Conservation (phyloP, 2,113 vertebrate species). For the Xenopus borealis region DNA sequence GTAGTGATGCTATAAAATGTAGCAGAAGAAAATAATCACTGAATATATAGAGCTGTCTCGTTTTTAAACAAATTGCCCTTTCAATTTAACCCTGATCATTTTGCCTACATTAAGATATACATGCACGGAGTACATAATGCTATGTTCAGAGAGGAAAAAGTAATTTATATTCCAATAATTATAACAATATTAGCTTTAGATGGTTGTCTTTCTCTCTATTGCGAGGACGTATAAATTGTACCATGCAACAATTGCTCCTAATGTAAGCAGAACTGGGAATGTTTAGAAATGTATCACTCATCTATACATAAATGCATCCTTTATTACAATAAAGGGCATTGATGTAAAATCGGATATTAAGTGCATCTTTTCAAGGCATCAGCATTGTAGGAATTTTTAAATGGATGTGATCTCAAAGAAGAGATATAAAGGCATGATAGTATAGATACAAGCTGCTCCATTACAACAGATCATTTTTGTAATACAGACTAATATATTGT, state of each 20-base stretch:
- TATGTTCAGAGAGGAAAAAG: background rate
- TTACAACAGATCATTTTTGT: too few relatives aligned
- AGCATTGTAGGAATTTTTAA: background rate
- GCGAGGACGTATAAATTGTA: background rate
- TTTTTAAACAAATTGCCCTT: constrained; percentile 38
- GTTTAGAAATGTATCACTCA: constrained; percentile 18
- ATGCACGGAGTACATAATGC: constrained; percentile 20
- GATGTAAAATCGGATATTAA: constrained; percentile 18
- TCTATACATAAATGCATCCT: constrained; percentile 32
- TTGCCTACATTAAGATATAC: constrained; percentile 24
- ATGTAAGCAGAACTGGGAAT: background rate
- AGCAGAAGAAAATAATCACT: background rate
- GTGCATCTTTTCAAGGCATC: constrained; percentile 30
- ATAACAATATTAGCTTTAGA: constrained; percentile 17
- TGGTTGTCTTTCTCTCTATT: background rate
- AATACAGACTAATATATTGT: too few relatives aligned
- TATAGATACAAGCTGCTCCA: too few relatives aligned
- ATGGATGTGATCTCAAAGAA: too few relatives aligned
- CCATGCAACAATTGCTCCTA: background rate
- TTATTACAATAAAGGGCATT: constrained; percentile 11
- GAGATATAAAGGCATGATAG: too few relatives aligned
- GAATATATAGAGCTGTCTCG: constrained; percentile 14
- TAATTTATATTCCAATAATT: constrained; percentile 30
- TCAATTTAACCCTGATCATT: constrained; percentile 37
- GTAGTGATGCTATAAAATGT: constrained; percentile 23